phyloP scores from a whole-genome alignment of 2,888 invertebrate species.

The Drosophila ezoana region DNA sequence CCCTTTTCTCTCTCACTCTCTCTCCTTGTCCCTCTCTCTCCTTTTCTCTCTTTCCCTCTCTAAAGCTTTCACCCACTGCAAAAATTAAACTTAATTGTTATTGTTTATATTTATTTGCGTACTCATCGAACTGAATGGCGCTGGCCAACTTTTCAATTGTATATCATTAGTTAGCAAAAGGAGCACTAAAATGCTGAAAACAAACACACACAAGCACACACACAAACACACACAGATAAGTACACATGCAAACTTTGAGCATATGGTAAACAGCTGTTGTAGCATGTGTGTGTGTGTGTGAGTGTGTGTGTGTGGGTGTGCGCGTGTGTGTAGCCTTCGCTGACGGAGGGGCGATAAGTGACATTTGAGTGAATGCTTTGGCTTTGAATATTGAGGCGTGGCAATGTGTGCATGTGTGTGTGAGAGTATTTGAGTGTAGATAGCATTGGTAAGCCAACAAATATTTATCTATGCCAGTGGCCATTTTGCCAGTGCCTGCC shows the following conservation, averaged over 20 bases:
- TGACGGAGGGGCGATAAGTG: constrained; percentile 62
- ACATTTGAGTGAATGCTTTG: constrained; percentile 76
- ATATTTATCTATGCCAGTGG: constrained; percentile 77
- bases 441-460: constrained; percentile 73
- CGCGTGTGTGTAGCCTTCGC: constrained; percentile 26
- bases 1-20: background rate
- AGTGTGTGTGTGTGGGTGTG: constrained; percentile 33
- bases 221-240: constrained; percentile 3
- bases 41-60: background rate
- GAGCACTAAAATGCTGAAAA: constrained; percentile 41
- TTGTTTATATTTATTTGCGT: constrained; percentile 33
- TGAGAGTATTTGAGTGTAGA: constrained; percentile 26
- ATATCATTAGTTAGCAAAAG: constrained; percentile 45
- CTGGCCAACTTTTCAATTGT: constrained; percentile 47
- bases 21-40: background rate
- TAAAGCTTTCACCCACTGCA: no score
- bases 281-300: constrained; percentile 27
- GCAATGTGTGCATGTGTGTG: constrained; percentile 13
- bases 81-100: background rate
- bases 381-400: constrained; percentile 47
- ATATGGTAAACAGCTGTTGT: constrained; percentile 63
- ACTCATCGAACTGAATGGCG: constrained; percentile 33
- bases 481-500: constrained; percentile 74
- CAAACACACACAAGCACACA: constrained; percentile 36
- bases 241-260: constrained; percentile 19